phyloP scores from a whole-genome alignment of 2,888 invertebrate species.

The Drosophila pseudotalamancana region DNA sequence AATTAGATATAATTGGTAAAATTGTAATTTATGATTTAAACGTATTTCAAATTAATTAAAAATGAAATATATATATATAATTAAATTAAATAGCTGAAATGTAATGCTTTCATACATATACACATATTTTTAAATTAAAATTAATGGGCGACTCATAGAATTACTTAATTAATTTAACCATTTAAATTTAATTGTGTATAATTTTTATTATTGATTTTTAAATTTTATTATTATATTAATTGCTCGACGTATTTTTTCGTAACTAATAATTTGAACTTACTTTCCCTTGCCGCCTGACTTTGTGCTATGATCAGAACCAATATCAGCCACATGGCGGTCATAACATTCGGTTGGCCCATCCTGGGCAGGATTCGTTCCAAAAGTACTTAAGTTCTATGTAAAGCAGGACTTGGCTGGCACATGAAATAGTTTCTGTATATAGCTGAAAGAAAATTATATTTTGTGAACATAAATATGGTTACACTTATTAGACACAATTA shows the following conservation, averaged over 20 bases:
- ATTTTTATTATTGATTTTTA: too few species aligned
- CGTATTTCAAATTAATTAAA: neutral
- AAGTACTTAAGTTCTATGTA: neutral
- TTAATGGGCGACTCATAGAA: too few species aligned
- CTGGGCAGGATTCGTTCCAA: slow-evolving; percentile 42
- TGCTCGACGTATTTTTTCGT: too few species aligned
- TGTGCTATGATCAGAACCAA: slow-evolving; percentile 49
- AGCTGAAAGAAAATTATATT: slow-evolving; percentile 22
- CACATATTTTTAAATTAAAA: too few species aligned
- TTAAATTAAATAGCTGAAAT: too few species aligned
- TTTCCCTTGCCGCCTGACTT: slow-evolving; percentile 64
- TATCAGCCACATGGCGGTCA: slow-evolving; percentile 42
- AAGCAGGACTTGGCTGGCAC: slow-evolving; percentile 1
- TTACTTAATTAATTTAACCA: neutral
- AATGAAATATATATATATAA: too few species aligned
- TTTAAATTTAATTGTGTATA: too few species aligned
- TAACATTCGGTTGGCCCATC: slow-evolving; percentile 50
- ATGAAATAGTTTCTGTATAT: neutral
- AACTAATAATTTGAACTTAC: slow-evolving; percentile 59
- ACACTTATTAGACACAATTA: neutral
- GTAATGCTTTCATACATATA: too few species aligned
- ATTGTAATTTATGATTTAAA: too few species aligned
- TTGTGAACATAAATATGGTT: neutral
- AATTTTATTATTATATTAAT: too few species aligned
- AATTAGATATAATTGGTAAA: too few species aligned